Percentiles rank a stretch among this genome's conserved stretches.
phyloP scores from a whole-genome alignment of 2,113 vertebrate species.

The Ahaetulla prasina region DNA sequence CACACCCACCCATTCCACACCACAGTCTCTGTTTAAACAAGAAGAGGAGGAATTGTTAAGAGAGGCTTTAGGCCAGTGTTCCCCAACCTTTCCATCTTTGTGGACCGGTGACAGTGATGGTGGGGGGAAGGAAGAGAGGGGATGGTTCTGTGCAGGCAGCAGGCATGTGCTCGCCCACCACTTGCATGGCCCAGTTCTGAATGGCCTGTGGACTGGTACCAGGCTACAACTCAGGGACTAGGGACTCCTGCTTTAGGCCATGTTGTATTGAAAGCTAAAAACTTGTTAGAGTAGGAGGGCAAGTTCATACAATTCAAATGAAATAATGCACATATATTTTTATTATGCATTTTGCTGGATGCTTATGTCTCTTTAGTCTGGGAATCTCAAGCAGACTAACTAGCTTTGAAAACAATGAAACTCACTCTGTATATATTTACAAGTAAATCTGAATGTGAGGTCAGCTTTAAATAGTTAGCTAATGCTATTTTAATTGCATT shows the following conservation, averaged over 20 bases:
- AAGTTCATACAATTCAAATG: not conserved
- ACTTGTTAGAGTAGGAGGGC: not conserved
- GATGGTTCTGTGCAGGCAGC: not conserved
- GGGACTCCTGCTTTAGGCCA: not conserved
- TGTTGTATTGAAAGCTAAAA: not conserved
- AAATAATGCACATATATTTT: not conserved
- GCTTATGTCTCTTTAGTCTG: not conserved
- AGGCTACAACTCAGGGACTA: not conserved
- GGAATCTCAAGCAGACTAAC: not conserved
- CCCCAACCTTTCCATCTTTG: not conserved
- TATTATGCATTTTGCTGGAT: not conserved
- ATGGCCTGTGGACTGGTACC: not conserved
- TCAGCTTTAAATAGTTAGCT: not conserved
- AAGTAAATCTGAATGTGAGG: not conserved
- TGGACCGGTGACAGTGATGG: rapidly evolving
- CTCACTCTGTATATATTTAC: not conserved
- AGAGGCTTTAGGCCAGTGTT: not conserved
- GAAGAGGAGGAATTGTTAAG: not conserved
- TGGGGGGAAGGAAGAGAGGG: not conserved
- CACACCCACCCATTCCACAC: too few species aligned
- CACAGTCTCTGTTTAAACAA: not conserved
- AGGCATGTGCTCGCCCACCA: too few species aligned
- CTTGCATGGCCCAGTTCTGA: not conserved
- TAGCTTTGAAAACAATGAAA: not conserved
- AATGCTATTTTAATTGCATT: not conserved